Base-by-base conservation (phyloP, 2,113 vertebrate genomes). In the Mormyrus iriodes region DNA sequence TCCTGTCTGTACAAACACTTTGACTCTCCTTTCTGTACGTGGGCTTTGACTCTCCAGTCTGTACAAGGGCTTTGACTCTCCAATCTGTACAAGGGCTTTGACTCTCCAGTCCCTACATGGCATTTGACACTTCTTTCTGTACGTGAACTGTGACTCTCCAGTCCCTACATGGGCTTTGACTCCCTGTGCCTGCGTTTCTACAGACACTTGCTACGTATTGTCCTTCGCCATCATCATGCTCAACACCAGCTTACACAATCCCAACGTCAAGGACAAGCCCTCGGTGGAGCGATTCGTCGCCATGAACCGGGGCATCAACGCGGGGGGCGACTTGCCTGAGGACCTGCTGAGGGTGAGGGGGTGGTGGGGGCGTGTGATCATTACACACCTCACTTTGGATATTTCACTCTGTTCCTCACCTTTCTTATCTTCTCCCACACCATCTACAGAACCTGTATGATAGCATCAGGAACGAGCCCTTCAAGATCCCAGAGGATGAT, bases 161-260 rank as follows among this genome's bases (percentile, higher is more conserved):
- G 82, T 48, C 24, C 83, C 0, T 12, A 65, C 61, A 65, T 24
- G n/a, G 1, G 46, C 15, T 88, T 88, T 51, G 61, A 76, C 24
- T 73, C 51, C 49, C 27, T 53, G 85, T 15, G 31, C 31, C 31
- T 19, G 85, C 35, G 13, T 24, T 46, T 24, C 42, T 49, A 0
- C 92, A 97, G 98, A 99, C 92, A 99, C 98, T 0, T 99, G 98
- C 90, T 99, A 99, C 0, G 97, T 99, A 85, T 95, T 99, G 88
- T 99, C 98, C 1, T 99, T 99, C 0, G 98, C 98, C 27, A 97
- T 99, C 91, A 99, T 99, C 95, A 99, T 99, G 98, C 90, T 99
- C 91, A 99, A 99, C 95, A 99, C 98, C 76, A 99, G 98, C 90
- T 95, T 99, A 87, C 98, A 99, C 95, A 99, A 99, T 95, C 98